Conservation (phyloP, 2,113 vertebrate species). For the Menura novaehollandiae region DNA sequence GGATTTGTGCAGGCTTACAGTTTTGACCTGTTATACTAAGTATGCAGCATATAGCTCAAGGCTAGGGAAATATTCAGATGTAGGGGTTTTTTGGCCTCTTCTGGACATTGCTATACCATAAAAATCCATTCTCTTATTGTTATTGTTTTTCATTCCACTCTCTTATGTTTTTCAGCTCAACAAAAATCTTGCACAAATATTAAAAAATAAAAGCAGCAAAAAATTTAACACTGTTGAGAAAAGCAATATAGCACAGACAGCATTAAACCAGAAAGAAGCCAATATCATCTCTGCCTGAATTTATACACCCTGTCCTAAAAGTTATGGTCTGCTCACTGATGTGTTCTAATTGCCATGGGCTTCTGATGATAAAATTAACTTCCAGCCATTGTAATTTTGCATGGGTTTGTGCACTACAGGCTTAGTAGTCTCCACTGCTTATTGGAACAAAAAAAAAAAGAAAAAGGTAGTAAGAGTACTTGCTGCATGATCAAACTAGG, state of each 20-base stretch:
- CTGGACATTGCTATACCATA: neutral
- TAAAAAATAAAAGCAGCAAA: neutral
- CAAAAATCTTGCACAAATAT: neutral
- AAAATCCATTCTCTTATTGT: constrained; percentile 10
- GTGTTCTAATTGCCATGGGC: constrained; percentile 43
- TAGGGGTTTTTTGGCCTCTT: neutral
- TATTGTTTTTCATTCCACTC: neutral
- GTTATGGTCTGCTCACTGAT: constrained; percentile 24
- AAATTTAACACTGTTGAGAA: neutral
- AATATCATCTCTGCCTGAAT: neutral
- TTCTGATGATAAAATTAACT: constrained; percentile 43
- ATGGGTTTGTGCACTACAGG: constrained; percentile 1
- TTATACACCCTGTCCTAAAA: constrained; percentile 40
- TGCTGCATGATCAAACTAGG: neutral
- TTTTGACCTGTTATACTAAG: neutral
- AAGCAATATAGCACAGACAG: neutral
- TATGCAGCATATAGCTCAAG: neutral
- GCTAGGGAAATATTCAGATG: neutral
- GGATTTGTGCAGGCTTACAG: neutral
- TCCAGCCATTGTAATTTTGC: neutral
- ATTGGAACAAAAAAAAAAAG: neutral
- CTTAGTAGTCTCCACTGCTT: neutral
- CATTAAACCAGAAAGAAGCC: neutral
- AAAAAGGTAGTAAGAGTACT: neutral
- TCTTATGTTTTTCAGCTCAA: neutral